These are phyloP conservation scores for Pocota personata DNA, from an alignment of 2,888 invertebrate species.

Conservation along the genomic window DNA sequence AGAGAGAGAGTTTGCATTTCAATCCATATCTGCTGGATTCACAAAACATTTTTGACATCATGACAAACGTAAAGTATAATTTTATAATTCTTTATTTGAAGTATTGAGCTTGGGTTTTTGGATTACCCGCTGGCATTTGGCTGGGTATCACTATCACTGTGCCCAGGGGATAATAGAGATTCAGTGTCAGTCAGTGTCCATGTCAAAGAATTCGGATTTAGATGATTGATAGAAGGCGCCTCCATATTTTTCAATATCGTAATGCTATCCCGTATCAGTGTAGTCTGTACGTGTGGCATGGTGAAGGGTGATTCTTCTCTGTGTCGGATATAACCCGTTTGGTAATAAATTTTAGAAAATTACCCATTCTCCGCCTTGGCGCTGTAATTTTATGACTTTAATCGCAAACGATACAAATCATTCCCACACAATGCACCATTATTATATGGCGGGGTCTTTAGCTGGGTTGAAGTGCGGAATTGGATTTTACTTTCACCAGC, in stretches of 20 bases:
- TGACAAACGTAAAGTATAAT: constrained; percentile 20
- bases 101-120: neutral
- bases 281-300: neutral
- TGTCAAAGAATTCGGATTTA: constrained; percentile 27
- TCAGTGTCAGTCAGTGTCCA: constrained; percentile 44
- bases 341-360: constrained; percentile 59
- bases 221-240: constrained; percentile 67
- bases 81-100: constrained; percentile 29
- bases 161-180: constrained; percentile 47
- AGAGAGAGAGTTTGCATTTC: neutral
- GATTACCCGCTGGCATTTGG: constrained; percentile 47
- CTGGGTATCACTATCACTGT: constrained; percentile 12
- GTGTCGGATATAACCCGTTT: constrained; percentile 36
- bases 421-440: constrained; percentile 67
- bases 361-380: constrained; percentile 37
- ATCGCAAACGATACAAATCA: constrained; percentile 72
- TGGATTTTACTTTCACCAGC: constrained; percentile 46
- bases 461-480: constrained; percentile 29
- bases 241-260: constrained; percentile 38
- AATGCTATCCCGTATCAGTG: neutral
- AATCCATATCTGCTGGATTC: constrained; percentile 5
- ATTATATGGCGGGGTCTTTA: constrained; percentile 24
- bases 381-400: constrained; percentile 68
- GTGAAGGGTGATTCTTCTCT: neutral
- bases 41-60: constrained; percentile 10